phyloP scores from a whole-genome alignment of 2,113 vertebrate genomes.

The Sciurus niger region DNA sequence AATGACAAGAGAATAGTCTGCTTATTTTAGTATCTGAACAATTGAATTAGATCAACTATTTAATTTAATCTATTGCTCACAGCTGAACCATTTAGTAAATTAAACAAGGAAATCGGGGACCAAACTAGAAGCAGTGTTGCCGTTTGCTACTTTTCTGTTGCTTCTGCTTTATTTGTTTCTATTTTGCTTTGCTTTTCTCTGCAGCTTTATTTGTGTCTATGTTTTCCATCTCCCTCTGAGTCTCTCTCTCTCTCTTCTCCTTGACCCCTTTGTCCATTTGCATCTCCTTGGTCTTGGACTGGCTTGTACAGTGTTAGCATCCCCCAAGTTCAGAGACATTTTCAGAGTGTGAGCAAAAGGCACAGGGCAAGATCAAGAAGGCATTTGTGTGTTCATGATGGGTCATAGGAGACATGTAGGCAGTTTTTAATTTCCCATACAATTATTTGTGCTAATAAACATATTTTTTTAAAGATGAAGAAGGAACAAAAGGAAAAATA shows the following conservation, averaged over 20 bases:
- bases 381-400: neutral
- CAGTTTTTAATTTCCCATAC: neutral
- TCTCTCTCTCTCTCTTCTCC: neutral
- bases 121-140: neutral
- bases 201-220: constrained; percentile 3
- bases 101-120: neutral
- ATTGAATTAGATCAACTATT: constrained; percentile 34
- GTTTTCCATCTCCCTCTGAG: neutral
- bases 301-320: neutral
- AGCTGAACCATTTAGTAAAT: neutral
- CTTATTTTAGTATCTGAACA: constrained; percentile 50
- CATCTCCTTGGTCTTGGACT: neutral
- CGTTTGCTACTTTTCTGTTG: constrained; percentile 6
- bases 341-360: neutral
- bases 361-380: neutral
- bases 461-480: neutral
- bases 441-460: neutral
- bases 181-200: neutral
- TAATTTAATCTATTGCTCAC: constrained; percentile 18
- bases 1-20: neutral
- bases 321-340: neutral
- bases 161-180: neutral
- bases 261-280: neutral
- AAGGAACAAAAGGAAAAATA: neutral
- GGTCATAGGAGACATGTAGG: neutral